Evolutionary conservation across 1,140 invertebrate genomes (phyloP).

Genomic region (Ectropis grisescens): DNA sequence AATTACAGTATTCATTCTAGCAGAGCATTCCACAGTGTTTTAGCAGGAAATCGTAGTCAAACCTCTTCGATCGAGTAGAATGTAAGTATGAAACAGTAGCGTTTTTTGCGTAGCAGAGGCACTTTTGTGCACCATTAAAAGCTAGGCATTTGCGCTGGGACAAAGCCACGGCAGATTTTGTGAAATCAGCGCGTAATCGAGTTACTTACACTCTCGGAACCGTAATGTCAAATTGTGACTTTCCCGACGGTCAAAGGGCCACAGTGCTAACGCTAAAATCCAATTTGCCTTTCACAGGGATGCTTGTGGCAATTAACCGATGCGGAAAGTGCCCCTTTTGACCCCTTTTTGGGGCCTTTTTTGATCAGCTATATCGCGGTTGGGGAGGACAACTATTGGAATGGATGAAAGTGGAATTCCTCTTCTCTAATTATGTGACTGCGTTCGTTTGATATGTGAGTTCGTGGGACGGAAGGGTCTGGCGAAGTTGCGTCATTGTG

Average conservation of each 20-base stretch:
- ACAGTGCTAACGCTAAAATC: conserved; percentile 35
- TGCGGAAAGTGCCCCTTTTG: conserved; percentile 35
- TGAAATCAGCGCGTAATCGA: conserved; percentile 25
- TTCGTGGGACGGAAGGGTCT: neutral
- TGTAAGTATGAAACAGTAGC: no score
- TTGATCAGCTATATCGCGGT: conserved; percentile 14
- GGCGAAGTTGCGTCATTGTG: neutral
- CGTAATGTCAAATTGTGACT: conserved; percentile 44
- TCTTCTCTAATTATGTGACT: conserved; percentile 8
- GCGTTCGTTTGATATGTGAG: conserved; percentile 11
- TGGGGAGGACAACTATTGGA: conserved; percentile 9
- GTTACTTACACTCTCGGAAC: conserved; percentile 34
- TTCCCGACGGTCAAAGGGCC: conserved; percentile 34
- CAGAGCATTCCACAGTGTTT: no score
- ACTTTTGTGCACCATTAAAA: no score
- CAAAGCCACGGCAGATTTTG: conserved; percentile 9
- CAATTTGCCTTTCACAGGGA: conserved; percentile 53
- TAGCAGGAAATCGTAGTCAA: no score
- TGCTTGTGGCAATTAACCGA: conserved; percentile 53
- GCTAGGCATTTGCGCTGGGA: no score
- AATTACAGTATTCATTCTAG: no score
- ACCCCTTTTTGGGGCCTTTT: no score
- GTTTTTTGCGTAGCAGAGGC: no score
- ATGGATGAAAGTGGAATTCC: conserved; percentile 9
- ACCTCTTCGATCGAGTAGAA: no score